These are phyloP conservation scores for Gopherus evgoodei DNA, from an alignment of 2,113 vertebrate species.

Conservation along the genomic window DNA sequence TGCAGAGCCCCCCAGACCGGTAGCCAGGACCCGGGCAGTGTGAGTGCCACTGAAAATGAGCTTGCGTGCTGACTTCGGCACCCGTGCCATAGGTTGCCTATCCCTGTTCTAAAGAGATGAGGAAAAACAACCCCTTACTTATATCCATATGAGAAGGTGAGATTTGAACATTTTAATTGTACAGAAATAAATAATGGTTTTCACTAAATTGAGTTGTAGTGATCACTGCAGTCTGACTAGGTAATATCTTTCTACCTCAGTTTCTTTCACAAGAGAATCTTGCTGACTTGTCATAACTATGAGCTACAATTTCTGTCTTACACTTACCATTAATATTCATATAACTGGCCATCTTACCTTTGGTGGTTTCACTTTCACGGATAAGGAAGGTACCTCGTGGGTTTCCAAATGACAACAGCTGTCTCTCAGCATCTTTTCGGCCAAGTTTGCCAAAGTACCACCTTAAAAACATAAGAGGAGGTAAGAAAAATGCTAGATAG, in stretches of 20 bases:
- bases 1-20: too few relatives aligned
- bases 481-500: not conserved
- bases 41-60: too few relatives aligned
- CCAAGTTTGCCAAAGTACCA: slow-evolving; percentile 99
- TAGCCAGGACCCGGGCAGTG: too few relatives aligned
- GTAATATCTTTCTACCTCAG: not conserved
- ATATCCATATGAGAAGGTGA: not conserved
- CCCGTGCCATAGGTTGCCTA: too few relatives aligned
- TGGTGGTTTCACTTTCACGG: slow-evolving; percentile 98
- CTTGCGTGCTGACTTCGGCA: too few relatives aligned
- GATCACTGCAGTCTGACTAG: not conserved
- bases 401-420: slow-evolving; percentile 93
- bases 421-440: slow-evolving; percentile 96
- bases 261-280: not conserved
- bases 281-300: not conserved
- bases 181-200: not conserved
- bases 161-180: not conserved
- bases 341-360: slow-evolving; percentile 83
- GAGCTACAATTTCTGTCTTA: not conserved
- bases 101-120: not conserved
- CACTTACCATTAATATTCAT: not conserved
- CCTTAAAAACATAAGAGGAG: slow-evolving; percentile 70
- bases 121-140: not conserved
- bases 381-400: slow-evolving; percentile 95
- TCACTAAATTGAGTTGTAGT: not conserved